phyloP scores from a whole-genome alignment of 2,888 invertebrate genomes.

The Phytoseiulus persimilis region DNA sequence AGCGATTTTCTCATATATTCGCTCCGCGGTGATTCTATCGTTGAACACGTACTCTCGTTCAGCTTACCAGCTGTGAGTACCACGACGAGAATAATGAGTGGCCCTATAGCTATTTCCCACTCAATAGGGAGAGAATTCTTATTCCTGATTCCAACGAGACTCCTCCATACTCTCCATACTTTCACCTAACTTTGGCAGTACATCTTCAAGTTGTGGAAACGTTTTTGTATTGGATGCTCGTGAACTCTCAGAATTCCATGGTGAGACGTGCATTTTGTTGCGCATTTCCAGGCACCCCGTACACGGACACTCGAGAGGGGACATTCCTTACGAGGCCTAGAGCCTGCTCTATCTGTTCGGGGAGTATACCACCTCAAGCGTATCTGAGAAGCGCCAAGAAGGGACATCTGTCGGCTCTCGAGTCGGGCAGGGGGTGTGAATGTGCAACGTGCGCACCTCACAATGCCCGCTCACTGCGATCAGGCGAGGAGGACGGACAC shows the following conservation, averaged over 20 bases:
- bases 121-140: too few species aligned
- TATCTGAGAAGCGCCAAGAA: not conserved
- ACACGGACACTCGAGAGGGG: not conserved
- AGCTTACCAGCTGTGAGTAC: too few species aligned
- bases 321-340: not conserved
- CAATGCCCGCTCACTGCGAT: not conserved
- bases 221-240: too few species aligned
- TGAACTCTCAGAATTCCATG: not conserved
- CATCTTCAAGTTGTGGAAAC: too few species aligned
- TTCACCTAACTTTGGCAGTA: too few species aligned
- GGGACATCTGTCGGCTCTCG: not conserved
- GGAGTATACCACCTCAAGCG: not conserved
- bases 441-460: not conserved
- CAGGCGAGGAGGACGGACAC: not conserved
- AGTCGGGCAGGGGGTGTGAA: not conserved
- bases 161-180: too few species aligned
- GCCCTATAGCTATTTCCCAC: too few species aligned
- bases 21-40: too few species aligned
- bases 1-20: too few species aligned
- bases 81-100: too few species aligned
- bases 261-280: not conserved
- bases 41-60: too few species aligned
- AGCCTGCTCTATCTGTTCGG: not conserved
- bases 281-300: not conserved
- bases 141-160: too few species aligned